These are phyloP conservation scores for Radopholus similis DNA, from an alignment of 1,140 invertebrate species.

Conservation along the genomic window DNA sequence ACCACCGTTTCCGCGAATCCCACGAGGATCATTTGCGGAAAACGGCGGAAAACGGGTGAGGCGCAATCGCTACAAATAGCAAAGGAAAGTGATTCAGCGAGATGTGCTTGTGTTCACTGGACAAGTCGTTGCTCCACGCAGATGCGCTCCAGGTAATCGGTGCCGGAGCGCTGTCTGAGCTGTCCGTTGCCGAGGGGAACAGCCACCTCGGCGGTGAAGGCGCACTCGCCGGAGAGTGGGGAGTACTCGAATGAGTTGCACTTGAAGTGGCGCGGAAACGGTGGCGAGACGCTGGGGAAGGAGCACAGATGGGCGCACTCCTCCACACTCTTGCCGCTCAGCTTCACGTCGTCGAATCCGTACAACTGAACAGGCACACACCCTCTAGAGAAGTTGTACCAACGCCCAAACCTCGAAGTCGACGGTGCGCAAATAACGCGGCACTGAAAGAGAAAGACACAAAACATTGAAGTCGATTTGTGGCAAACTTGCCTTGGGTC, in stretches of 20 bases:
- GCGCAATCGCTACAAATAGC: not conserved
- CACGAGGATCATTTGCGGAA: constrained; percentile 60
- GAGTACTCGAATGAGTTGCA: constrained; percentile 56
- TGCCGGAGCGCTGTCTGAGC: constrained; percentile 41
- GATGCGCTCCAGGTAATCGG: constrained; percentile 57
- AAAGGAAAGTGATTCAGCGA: no score
- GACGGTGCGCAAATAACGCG: not conserved
- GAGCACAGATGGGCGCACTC: not conserved
- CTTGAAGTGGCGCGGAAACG: constrained; percentile 28
- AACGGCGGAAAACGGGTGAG: constrained; percentile 44
- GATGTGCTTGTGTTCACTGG: constrained; percentile 20
- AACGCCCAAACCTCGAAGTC: not conserved
- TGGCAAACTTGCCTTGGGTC: not conserved
- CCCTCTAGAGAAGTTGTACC: not conserved
- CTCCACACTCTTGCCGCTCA: constrained; percentile 2
- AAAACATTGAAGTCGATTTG: not conserved
- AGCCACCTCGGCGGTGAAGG: constrained; percentile 51
- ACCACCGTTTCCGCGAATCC: constrained; percentile 59
- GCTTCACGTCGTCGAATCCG: constrained; percentile 47
- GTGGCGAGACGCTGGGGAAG: constrained; percentile 28
- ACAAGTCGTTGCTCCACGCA: constrained; percentile 51
- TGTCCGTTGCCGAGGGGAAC: constrained; percentile 58
- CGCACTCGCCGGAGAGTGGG: constrained; percentile 27
- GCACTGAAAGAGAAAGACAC: not conserved
- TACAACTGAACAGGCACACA: constrained; percentile 54